These are phyloP conservation scores for Tetranychus piercei DNA, from an alignment of 2,888 invertebrate genomes.

Conservation along the genomic window DNA sequence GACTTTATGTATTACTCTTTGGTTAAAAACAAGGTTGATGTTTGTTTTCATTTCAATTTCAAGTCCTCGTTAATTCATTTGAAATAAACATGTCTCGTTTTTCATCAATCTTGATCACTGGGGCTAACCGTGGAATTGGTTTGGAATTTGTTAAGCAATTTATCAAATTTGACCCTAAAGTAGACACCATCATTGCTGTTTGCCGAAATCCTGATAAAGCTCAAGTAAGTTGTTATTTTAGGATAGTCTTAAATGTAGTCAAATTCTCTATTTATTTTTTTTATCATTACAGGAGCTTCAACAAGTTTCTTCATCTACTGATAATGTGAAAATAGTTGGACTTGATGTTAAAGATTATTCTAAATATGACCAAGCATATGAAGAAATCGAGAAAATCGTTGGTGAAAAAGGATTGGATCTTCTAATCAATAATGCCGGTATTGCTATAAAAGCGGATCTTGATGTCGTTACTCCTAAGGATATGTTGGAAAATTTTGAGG, in stretches of 20 bases:
- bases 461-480: slow-evolving; percentile 50
- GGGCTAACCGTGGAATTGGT: slow-evolving; percentile 59
- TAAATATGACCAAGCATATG: slow-evolving; percentile 13
- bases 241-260: background rate
- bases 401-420: slow-evolving; percentile 57
- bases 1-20: no score
- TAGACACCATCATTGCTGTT: slow-evolving; percentile 44
- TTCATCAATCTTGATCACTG: background rate
- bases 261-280: background rate
- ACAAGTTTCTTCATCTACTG: background rate
- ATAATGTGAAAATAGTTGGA: slow-evolving; percentile 35
- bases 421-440: slow-evolving; percentile 70
- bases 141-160: slow-evolving; percentile 56
- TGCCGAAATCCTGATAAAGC: slow-evolving; percentile 45
- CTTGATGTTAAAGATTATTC: slow-evolving; percentile 22
- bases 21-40: background rate
- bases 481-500: slow-evolving; percentile 47
- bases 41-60: background rate
- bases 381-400: slow-evolving; percentile 36
- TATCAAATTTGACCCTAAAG: background rate
- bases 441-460: slow-evolving; percentile 53
- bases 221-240: background rate
- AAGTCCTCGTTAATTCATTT: background rate
- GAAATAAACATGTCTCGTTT: background rate
- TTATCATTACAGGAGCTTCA: slow-evolving; percentile 28